These are phyloP conservation scores for Axea sp. DNA, from an alignment of 2,888 invertebrate species.

Conservation along the genomic window DNA sequence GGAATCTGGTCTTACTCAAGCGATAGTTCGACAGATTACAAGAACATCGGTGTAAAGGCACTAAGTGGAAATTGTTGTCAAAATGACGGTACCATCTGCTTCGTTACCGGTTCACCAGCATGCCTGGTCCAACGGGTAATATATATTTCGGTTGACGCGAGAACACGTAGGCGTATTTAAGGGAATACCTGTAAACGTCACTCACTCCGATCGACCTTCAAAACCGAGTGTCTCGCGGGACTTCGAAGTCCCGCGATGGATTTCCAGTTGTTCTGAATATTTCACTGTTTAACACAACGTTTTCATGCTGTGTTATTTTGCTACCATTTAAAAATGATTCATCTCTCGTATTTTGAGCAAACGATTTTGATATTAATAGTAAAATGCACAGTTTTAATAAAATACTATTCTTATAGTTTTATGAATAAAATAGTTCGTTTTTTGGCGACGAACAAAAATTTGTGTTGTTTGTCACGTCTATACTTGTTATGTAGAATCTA, in stretches of 20 bases:
- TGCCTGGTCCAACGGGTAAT: conserved; percentile 72
- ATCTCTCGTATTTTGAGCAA: no score
- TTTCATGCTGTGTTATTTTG: no score
- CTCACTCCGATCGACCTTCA: conserved; percentile 54
- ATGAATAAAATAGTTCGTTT: no score
- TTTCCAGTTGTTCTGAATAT: conserved; percentile 20
- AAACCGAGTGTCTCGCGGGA: conserved; percentile 39
- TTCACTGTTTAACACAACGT: neutral
- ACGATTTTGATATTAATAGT: no score
- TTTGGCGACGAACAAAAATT: no score
- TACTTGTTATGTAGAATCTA: no score
- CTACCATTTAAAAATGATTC: no score
- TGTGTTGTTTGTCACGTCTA: no score
- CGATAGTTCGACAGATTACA: conserved; percentile 62
- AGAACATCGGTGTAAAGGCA: conserved; percentile 68
- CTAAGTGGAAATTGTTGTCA: conserved; percentile 79
- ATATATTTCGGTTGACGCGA: conserved; percentile 71
- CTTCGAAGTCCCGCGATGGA: conserved; percentile 14
- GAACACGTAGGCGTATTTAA: conserved; percentile 72
- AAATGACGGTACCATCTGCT: conserved; percentile 73
- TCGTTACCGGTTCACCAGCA: conserved; percentile 68
- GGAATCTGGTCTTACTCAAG: conserved; percentile 57
- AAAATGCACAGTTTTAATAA: no score
- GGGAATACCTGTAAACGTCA: conserved; percentile 62
- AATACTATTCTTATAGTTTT: no score